Percentiles rank a stretch among this genome's conserved stretches.
Conservation (phyloP, 2,888 invertebrate species). For the Tetragonisca angustula region DNA sequence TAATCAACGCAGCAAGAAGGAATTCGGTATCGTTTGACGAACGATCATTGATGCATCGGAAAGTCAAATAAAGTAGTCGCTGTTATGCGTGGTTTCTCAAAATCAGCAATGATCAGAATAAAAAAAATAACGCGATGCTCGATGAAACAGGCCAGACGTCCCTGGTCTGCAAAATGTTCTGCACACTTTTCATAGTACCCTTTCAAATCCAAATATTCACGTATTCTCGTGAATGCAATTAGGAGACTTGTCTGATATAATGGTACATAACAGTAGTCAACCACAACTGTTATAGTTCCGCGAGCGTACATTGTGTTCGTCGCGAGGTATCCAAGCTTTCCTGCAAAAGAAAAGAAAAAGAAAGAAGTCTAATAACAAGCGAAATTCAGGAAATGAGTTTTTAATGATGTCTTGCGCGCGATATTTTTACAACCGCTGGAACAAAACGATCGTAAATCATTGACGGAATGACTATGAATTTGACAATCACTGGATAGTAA, state of each 20-base stretch:
- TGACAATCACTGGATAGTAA: not conserved
- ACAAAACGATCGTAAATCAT: not conserved
- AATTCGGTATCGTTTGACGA: not conserved
- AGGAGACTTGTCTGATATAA: not conserved
- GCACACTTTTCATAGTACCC: not conserved
- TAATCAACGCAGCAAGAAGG: not conserved
- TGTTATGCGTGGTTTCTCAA: slow-evolving; percentile 44
- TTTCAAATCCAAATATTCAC: not conserved
- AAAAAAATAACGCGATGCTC: slow-evolving; percentile 40
- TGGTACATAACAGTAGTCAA: not conserved
- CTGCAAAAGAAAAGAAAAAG: no score
- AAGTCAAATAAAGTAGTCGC: slow-evolving; percentile 34
- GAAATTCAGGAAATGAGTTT: slow-evolving; percentile 1
- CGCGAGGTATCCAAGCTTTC: no score
- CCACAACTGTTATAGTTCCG: not conserved
- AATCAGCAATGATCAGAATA: slow-evolving; percentile 28
- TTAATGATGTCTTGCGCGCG: not conserved
- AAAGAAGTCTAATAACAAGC: not conserved
- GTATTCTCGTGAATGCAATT: not conserved
- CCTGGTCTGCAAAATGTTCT: not conserved
- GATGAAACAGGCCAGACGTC: slow-evolving; percentile 63
- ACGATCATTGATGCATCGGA: not conserved
- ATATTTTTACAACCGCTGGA: not conserved
- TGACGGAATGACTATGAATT: not conserved
- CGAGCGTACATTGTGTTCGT: no score